These are phyloP conservation scores for Danio jaintianensis DNA, from an alignment of 2,797 vertebrate species.

Conservation along the genomic window DNA sequence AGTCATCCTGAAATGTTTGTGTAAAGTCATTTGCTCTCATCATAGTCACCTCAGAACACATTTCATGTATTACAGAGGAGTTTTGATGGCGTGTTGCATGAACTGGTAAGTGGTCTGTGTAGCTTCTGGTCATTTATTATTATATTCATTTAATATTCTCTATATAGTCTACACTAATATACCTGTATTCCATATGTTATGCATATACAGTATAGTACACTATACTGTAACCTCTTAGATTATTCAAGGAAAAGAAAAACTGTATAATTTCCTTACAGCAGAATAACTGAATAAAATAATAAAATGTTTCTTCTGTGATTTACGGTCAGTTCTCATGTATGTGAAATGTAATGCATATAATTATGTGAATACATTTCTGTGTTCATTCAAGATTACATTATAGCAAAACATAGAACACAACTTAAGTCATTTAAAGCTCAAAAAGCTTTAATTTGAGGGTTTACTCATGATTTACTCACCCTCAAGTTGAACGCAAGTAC, in stretches of 20 bases:
- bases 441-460: neutral
- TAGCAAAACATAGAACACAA: neutral
- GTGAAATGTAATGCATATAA: neutral
- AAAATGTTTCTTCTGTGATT: too few relatives aligned
- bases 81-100: neutral
- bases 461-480: neutral
- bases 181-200: too few relatives aligned
- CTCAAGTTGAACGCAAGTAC: too few relatives aligned
- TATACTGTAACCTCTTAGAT: too few relatives aligned
- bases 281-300: too few relatives aligned
- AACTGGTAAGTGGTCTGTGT: conserved; percentile 30
- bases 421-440: neutral
- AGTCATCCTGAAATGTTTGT: neutral
- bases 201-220: too few relatives aligned
- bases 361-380: neutral
- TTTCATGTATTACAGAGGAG: neutral
- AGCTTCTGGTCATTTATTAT: too few relatives aligned
- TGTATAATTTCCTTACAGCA: too few relatives aligned
- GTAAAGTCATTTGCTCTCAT: neutral
- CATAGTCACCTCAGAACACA: neutral
- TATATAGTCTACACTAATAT: too few relatives aligned
- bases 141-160: too few relatives aligned
- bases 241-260: too few relatives aligned
- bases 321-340: neutral
- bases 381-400: neutral